Conservation (phyloP, 2,888 invertebrate genomes). For the Andrena minutula region DNA sequence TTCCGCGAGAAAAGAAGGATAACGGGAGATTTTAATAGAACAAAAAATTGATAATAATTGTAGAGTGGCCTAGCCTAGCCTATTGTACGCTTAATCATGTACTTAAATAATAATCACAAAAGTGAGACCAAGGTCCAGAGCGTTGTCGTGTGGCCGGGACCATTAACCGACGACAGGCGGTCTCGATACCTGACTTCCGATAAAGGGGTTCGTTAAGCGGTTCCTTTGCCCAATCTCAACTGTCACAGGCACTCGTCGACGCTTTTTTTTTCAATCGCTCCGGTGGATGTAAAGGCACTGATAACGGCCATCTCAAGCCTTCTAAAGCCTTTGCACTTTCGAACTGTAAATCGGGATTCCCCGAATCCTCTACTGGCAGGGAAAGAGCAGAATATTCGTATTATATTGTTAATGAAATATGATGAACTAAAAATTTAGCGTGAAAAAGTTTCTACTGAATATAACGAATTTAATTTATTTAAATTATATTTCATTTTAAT, state of each 20-base stretch:
- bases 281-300: slow-evolving; percentile 33
- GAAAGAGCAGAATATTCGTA: background rate
- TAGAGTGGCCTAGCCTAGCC: slow-evolving; percentile 76
- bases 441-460: background rate
- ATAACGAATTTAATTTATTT: background rate
- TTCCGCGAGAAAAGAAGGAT: background rate
- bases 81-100: slow-evolving; percentile 77
- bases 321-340: background rate
- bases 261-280: slow-evolving; percentile 9
- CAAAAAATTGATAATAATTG: slow-evolving; percentile 66
- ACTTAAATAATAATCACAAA: slow-evolving; percentile 84
- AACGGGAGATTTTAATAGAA: slow-evolving; percentile 28
- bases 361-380: background rate
- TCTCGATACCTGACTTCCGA: slow-evolving; percentile 71
- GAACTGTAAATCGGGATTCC: background rate
- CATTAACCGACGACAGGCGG: slow-evolving; percentile 66
- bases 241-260: slow-evolving; percentile 48
- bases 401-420: too few species aligned
- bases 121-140: slow-evolving; percentile 83
- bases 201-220: slow-evolving; percentile 44
- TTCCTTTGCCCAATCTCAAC: slow-evolving; percentile 39
- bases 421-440: background rate
- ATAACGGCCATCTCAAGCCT: slow-evolving; percentile 3
- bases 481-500: background rate
- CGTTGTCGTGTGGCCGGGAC: slow-evolving; percentile 59